These are phyloP conservation scores for Anagyrus pseudococci DNA, from an alignment of 2,888 invertebrate species.

Conservation along the genomic window DNA sequence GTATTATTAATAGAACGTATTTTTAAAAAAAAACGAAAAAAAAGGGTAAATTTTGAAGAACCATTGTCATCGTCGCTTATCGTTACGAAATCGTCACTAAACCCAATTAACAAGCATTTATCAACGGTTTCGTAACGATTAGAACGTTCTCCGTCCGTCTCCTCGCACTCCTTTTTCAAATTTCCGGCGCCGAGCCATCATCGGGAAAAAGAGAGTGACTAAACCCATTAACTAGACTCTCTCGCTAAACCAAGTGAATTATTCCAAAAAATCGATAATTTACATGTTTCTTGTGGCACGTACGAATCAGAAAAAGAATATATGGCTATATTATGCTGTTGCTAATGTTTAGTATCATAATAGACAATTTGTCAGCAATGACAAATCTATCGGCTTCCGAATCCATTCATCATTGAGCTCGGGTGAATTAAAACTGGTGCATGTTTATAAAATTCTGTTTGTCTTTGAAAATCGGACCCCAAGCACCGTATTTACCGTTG, in stretches of 20 bases:
- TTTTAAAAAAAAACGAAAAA: too few species aligned
- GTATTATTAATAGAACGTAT: too few species aligned
- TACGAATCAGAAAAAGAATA: too few species aligned
- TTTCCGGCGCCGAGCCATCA: constrained; percentile 25
- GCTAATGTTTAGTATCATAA: too few species aligned
- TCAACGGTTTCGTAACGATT: constrained; percentile 10
- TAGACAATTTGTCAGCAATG: too few species aligned
- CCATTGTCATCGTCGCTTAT: constrained; percentile 43
- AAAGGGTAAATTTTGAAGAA: constrained; percentile 34
- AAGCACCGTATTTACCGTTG: constrained; percentile 66
- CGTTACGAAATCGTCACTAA: constrained; percentile 14
- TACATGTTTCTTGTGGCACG: too few species aligned
- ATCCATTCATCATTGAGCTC: too few species aligned
- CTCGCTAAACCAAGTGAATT: background rate
- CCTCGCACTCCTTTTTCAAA: constrained; percentile 15
- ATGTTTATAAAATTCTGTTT: constrained; percentile 75
- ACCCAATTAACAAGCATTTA: background rate
- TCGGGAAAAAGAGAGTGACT: constrained; percentile 19
- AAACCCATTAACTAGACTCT: background rate
- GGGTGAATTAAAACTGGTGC: constrained; percentile 74
- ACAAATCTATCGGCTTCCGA: too few species aligned
- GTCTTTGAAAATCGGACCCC: constrained; percentile 79
- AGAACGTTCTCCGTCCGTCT: constrained; percentile 15
- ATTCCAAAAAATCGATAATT: constrained; percentile 10
- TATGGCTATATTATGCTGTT: too few species aligned